phyloP scores from a whole-genome alignment of 2,888 invertebrate genomes.

The Acleris literana region DNA sequence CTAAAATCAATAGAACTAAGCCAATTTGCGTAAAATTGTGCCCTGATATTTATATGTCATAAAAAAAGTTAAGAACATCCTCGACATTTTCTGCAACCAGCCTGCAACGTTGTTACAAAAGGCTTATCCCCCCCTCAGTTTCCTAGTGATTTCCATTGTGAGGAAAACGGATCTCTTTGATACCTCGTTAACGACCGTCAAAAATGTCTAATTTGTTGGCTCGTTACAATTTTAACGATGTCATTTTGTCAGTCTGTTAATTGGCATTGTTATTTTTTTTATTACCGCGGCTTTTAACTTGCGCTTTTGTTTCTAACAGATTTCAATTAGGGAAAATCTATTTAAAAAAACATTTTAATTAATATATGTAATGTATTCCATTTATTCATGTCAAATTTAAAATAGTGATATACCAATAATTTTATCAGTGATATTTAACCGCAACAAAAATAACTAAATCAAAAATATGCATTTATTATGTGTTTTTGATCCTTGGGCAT shows the following conservation, averaged over 20 bases:
- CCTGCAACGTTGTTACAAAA: slow-evolving; percentile 34
- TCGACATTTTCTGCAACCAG: neutral
- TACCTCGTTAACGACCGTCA: slow-evolving; percentile 27
- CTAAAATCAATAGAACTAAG: too few relatives aligned
- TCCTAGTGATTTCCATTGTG: slow-evolving; percentile 32
- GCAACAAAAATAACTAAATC: too few relatives aligned
- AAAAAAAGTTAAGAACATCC: neutral
- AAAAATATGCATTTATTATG: too few relatives aligned
- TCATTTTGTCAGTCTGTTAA: slow-evolving; percentile 25
- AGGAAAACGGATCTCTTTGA: slow-evolving; percentile 23
- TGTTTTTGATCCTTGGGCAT: too few relatives aligned
- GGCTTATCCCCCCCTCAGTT: slow-evolving; percentile 43
- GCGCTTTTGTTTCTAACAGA: neutral
- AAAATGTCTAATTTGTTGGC: slow-evolving; percentile 37
- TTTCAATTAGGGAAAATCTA: too few relatives aligned
- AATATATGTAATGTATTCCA: too few relatives aligned
- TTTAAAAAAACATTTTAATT: too few relatives aligned
- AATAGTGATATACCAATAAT: too few relatives aligned
- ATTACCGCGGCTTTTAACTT: slow-evolving; percentile 10
- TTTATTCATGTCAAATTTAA: too few relatives aligned
- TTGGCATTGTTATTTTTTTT: slow-evolving; percentile 23
- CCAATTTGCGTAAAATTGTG: too few relatives aligned
- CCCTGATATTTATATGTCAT: too few relatives aligned
- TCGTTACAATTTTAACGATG: slow-evolving; percentile 36
- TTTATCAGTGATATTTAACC: too few relatives aligned